Percentiles rank a stretch among this genome's conserved stretches.
These are phyloP conservation scores for Eupithecia centaureata DNA, from an alignment of 2,888 invertebrate species.

Conservation along the genomic window DNA sequence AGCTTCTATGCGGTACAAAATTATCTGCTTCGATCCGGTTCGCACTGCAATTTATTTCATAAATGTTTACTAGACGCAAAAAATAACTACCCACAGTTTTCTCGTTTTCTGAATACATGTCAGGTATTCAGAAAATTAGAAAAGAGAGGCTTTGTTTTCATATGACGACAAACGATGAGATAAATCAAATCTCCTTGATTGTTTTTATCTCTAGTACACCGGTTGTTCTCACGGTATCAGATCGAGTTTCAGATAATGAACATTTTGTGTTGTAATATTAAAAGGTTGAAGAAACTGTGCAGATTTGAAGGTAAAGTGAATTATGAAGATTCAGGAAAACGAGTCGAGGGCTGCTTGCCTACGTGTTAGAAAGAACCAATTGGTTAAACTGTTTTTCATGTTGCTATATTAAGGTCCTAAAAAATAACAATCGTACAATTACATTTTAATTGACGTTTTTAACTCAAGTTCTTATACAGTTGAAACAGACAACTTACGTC, in stretches of 20 bases:
- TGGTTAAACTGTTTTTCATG: background rate
- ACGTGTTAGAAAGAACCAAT: no score
- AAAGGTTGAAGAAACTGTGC: constrained; percentile 32
- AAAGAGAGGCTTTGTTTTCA: constrained; percentile 39
- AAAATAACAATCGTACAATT: background rate
- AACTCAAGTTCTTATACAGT: no score
- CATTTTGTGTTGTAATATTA: constrained; percentile 34
- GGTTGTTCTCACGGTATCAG: constrained; percentile 56
- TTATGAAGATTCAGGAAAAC: background rate
- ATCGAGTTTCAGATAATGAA: constrained; percentile 51
- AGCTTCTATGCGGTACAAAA: background rate
- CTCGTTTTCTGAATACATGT: constrained; percentile 30
- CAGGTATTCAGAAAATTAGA: no score
- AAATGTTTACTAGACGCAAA: background rate
- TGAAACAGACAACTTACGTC: no score
- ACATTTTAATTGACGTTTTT: background rate
- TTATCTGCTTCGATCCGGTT: background rate
- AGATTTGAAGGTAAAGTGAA: constrained; percentile 38
- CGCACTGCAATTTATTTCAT: background rate
- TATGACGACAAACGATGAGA: constrained; percentile 46
- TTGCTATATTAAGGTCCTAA: no score
- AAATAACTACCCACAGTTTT: constrained; percentile 7
- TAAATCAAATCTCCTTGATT: constrained; percentile 44
- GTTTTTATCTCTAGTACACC: constrained; percentile 42
- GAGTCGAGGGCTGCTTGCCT: background rate